Percentiles rank a stretch among this genome's conserved stretches.
Evolutionary conservation across 2,888 invertebrate genomes (phyloP).

Genomic region (Macropis europaea): DNA sequence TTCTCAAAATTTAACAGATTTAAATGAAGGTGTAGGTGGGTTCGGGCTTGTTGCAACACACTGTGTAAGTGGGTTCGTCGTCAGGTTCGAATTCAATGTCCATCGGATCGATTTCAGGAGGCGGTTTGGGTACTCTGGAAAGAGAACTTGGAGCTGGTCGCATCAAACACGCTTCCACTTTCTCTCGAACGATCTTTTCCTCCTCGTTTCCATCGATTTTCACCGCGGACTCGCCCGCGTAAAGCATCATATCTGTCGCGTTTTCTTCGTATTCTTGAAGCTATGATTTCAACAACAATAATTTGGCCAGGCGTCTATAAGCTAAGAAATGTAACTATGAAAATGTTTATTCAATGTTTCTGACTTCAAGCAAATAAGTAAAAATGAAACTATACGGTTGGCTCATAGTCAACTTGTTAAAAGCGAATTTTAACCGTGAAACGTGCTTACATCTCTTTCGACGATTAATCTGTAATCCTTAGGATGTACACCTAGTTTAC

Average conservation of each 20-base stretch:
- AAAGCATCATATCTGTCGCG: slow-evolving; percentile 58
- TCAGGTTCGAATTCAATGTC: slow-evolving; percentile 70
- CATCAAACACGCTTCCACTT: slow-evolving; percentile 66
- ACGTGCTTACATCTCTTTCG: slow-evolving; percentile 58
- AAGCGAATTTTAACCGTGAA: no score
- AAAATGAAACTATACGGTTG: no score
- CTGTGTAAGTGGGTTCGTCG: slow-evolving; percentile 61
- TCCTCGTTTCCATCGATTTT: slow-evolving; percentile 64
- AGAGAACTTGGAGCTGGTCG: slow-evolving; percentile 56
- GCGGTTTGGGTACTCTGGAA: slow-evolving; percentile 55
- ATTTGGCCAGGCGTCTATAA: no score
- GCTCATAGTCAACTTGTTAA: no score
- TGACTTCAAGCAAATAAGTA: no score
- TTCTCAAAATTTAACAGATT: no score
- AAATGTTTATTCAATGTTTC: no score
- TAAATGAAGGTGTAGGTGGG: slow-evolving; percentile 39
- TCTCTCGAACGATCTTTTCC: slow-evolving; percentile 60
- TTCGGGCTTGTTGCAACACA: slow-evolving; percentile 59
- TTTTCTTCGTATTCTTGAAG: slow-evolving; percentile 65
- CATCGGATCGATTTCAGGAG: slow-evolving; percentile 49
- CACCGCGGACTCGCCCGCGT: slow-evolving; percentile 65
- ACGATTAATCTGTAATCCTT: slow-evolving; percentile 53
- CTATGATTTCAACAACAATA: slow-evolving; percentile 34
- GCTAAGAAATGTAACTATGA: no score
- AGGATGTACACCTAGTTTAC: slow-evolving; percentile 51